Percentiles rank a stretch among this genome's conserved stretches.
phyloP scores from a whole-genome alignment of 2,888 invertebrate species.

The Aleiodes alternator region DNA sequence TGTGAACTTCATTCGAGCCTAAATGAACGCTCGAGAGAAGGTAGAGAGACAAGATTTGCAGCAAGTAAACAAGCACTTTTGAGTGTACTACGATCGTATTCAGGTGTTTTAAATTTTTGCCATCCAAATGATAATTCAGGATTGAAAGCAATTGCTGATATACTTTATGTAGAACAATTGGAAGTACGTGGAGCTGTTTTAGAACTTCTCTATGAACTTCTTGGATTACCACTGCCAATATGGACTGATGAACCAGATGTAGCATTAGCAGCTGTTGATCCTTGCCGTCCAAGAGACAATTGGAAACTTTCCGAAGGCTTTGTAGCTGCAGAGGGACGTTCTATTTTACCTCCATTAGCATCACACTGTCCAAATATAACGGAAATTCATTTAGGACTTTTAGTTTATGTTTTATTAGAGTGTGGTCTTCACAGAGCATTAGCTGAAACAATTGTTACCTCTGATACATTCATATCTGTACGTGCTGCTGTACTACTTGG shows the following conservation, averaged over 20 bases:
- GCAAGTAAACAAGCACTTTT: constrained; percentile 90
- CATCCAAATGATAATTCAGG: constrained; percentile 86
- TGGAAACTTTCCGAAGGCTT: constrained; percentile 96
- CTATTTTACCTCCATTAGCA: constrained; percentile 90
- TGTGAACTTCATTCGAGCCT: constrained; percentile 86
- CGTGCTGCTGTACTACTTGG: constrained; percentile 92
- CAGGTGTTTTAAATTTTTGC: constrained; percentile 92
- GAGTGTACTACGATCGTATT: constrained; percentile 93
- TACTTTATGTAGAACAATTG: constrained; percentile 89
- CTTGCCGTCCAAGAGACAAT: constrained; percentile 81
- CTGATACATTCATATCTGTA: constrained; percentile 93
- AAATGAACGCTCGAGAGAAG: constrained; percentile 73
- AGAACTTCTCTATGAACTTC: constrained; percentile 92
- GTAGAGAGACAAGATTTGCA: constrained; percentile 87
- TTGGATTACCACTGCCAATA: constrained; percentile 90
- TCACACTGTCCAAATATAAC: constrained; percentile 91
- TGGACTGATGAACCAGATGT: constrained; percentile 96
- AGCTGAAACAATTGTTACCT: constrained; percentile 92
- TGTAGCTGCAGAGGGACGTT: constrained; percentile 93
- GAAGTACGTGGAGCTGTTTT: constrained; percentile 95
- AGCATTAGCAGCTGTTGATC: constrained; percentile 92
- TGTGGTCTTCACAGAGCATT: constrained; percentile 91
- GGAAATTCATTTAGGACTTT: constrained; percentile 91
- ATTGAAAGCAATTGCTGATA: constrained; percentile 86
- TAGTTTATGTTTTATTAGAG: constrained; percentile 92